Evolutionary conservation across 1,140 invertebrate genomes (phyloP).

Genomic region (Polypedilum pembai): DNA sequence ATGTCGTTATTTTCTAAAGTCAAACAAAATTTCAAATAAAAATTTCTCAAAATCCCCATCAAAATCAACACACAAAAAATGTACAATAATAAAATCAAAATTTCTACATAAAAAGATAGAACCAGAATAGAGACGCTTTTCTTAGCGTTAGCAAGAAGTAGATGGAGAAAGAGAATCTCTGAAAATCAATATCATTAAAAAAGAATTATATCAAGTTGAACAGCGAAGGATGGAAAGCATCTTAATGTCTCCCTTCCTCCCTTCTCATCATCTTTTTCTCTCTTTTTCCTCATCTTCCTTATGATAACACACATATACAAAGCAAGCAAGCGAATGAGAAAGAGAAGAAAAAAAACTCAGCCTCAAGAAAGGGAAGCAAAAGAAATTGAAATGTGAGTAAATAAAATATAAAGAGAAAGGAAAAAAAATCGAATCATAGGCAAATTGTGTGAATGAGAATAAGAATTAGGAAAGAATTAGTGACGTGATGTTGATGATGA

Average conservation of each 20-base stretch:
- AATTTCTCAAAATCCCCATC: no score
- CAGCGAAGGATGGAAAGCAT: neutral
- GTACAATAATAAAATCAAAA: neutral
- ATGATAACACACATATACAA: neutral
- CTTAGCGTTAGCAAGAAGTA: neutral
- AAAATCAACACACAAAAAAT: neutral
- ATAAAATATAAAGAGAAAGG: neutral
- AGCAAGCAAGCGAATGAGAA: neutral
- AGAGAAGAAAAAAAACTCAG: neutral
- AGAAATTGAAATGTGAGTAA: neutral
- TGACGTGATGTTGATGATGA: slow-evolving; percentile 24
- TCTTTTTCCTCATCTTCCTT: neutral
- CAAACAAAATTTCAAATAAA: no score
- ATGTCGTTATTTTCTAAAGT: no score
- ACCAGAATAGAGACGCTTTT: no score
- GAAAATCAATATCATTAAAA: slow-evolving; percentile 29
- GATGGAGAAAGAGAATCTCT: slow-evolving; percentile 12
- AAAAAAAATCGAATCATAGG: neutral
- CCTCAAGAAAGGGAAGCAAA: neutral
- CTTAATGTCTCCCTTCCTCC: neutral
- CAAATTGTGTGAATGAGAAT: slow-evolving; percentile 19
- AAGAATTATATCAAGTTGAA: slow-evolving; percentile 25
- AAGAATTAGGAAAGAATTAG: slow-evolving; percentile 27
- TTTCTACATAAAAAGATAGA: neutral
- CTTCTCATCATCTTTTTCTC: neutral